Evolutionary conservation across 1,140 invertebrate species (phyloP), one percentile per base, ranked within the genome.

Genomic region (Caerostris extrusa): DNA sequence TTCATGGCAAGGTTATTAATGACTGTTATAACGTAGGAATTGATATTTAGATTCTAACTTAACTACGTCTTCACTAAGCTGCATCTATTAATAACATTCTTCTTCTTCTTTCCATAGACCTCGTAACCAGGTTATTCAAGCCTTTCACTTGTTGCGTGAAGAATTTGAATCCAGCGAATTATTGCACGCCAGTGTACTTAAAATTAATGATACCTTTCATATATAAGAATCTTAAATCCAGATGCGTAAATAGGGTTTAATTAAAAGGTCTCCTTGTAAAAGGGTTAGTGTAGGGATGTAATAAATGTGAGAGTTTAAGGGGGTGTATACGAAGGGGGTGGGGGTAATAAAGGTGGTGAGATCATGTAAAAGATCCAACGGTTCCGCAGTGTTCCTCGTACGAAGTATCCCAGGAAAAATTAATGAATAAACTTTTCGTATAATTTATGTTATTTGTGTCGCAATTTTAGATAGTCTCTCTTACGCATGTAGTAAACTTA

Each of bases 61-160:
- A 77, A 77, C 71, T 10, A 50, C 50, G 34, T 34, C 69, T 34
- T 50, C 10, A 4, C 71, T 50, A 12, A 12, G 34, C 14, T n/a
- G 14, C 61, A n/a, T 67, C 5, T 53, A 34, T 8, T 77, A 34
- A 34, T 34, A 34, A 17, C 12, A 8, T 12, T 14, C 61, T 64
- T 17, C 34, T 34, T 12, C 61, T 14, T 53, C 34, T 34, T 50
- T 10, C 34, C 19, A 10, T 8, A 77, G 34, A 50, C 34, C 50
- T 57, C 5, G 3, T 85, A 19, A 19, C 55, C 12, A 10, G 6
- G 55, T 85, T 56, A 7, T 50, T 55, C 8, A 50, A 88, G 61
- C 12, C 50, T n/a, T 88, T 88, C 86, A 88, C 86, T 67, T 88
- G 86, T 88, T 88, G 86, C 86, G 61, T 67, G 86, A 88, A 88